Percentiles rank a stretch among this genome's conserved stretches.
These are phyloP conservation scores for Sphaerophoria taeniata DNA, from an alignment of 2,888 invertebrate species.

Conservation along the genomic window DNA sequence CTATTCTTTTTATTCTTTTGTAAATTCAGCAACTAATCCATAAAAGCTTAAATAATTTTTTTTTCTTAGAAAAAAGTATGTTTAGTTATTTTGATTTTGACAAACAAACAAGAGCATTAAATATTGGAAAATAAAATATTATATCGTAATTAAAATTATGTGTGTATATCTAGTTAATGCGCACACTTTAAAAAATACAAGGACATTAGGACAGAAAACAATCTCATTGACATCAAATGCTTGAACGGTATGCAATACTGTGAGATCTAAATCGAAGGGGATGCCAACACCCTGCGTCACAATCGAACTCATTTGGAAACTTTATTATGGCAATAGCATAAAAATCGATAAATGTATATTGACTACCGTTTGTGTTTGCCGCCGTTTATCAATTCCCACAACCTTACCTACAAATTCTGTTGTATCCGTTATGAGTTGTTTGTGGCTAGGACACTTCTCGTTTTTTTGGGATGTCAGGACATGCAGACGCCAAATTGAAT, in stretches of 20 bases:
- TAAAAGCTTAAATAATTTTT: no score
- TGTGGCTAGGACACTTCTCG: slow-evolving; percentile 65
- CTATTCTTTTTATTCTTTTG: no score
- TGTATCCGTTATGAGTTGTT: slow-evolving; percentile 60
- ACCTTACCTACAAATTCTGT: slow-evolving; percentile 48
- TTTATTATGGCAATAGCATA: slow-evolving; percentile 72
- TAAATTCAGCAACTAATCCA: no score
- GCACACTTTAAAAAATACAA: no score
- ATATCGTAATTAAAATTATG: no score
- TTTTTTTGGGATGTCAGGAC: slow-evolving; percentile 69
- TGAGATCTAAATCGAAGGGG: slow-evolving; percentile 69
- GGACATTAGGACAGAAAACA: slow-evolving; percentile 62
- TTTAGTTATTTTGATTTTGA: no score
- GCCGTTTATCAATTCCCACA: slow-evolving; percentile 7
- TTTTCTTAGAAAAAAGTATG: no score
- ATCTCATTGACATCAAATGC: slow-evolving; percentile 53
- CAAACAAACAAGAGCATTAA: no score
- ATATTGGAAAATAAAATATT: no score
- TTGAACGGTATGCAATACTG: slow-evolving; percentile 34
- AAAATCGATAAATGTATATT: slow-evolving; percentile 73
- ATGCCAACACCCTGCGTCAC: slow-evolving; percentile 70
- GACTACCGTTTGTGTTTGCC: slow-evolving; percentile 59
- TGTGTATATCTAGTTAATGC: no score
- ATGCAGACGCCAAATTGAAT: slow-evolving; percentile 73
- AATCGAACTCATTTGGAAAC: slow-evolving; percentile 75